Evolutionary conservation across 2,113 vertebrate genomes (phyloP), one percentile per base, ranked within the genome.

Genomic region (Chrysemys picta): DNA sequence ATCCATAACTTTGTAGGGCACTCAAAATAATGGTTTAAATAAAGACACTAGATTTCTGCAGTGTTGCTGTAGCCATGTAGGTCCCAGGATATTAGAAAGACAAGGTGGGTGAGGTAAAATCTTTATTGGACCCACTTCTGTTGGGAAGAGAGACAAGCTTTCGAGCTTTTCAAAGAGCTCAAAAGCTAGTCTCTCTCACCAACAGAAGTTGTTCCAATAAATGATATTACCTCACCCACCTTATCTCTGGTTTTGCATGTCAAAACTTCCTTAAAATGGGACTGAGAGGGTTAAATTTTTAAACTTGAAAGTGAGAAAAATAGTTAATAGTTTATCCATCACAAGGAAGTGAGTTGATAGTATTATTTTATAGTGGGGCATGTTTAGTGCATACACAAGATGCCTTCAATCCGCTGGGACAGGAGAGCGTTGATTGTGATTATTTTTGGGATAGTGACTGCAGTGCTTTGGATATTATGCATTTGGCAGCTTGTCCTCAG

Each of bases 401-500:
- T 94, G 94, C 27, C 91, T 96, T 91, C 84, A 47, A 38, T 87
- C 14, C 38, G 14, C 0, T 62, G 76, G 78, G 38, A 91, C 38
- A 54, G 82, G 75, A 96, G 80, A 84, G 31, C 59, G 31, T 50
- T 97, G 85, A 82, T 91, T 88, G 96, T 81, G 35, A 4, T 82
- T 42, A 90, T 62, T 21, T 97, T 65, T 29, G 93, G 76, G 14
- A 29, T 87, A 42, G 80, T 97, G 89, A 96, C 91, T 0, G 1
- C 47, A 10, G 2, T 49, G 5, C 14, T 96, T 87, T 84, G 86
- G 27, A 90, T 2, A 0, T 62, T 98, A 35, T 82, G 85, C 38
- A 84, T 97, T 88, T 98, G 97, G 96, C 95, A 91, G 50, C 10
- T 84, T 17, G 53, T 96, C 12, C 2, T 95, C 90, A 91, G 42